Base-by-base conservation (phyloP, 2,888 invertebrate genomes). In the Habrosyne pyritoides region DNA sequence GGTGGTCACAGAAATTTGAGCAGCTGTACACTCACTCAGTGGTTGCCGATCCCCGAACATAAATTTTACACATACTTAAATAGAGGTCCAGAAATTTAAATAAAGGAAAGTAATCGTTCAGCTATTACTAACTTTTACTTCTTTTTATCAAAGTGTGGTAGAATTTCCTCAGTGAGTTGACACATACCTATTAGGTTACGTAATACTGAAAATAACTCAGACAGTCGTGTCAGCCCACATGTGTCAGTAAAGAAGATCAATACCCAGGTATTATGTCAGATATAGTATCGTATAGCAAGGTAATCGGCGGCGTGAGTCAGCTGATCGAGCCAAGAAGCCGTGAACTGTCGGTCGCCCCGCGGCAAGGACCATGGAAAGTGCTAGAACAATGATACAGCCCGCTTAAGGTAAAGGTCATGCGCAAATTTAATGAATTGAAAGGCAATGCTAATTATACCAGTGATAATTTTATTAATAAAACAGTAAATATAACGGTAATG, bases 351-450 rank as follows among this genome's bases (percentile, higher is more conserved):
- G 48, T 60, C 61, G 66, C 71, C 74, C 73, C 63, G 68, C 69
- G 75, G 77, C 77, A 78, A 79, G 74, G 76, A 66, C 68, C 69
- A 69, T 69, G 67, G 75, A 78, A 80, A 78, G 73, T 74, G 61
- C 72, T 64, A 49, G 63, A 66, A 64, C 53, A 69, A 68, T 66
- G 71, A 62, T 65, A 67, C 66, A 66, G 65, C 71, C 67, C 66
- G 68, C 71, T 77, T 69, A 64, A 64, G 64, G 66, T 64, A 79
- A 81, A 83, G 80, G 78, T 81, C 75, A 72, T 57, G 60, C 59
- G 61, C 63, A 4, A 18, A 50, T 14, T 55, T 57, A 63, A 61
- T 64, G 60, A 65, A 73, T 73, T 71, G 68, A 75, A 70, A 74
- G 73, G n/a, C 47, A 47, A 5, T 47, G 8, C 2, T 0, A 14